Conservation (phyloP, 1,140 invertebrate species). For the Nasonia giraulti region DNA sequence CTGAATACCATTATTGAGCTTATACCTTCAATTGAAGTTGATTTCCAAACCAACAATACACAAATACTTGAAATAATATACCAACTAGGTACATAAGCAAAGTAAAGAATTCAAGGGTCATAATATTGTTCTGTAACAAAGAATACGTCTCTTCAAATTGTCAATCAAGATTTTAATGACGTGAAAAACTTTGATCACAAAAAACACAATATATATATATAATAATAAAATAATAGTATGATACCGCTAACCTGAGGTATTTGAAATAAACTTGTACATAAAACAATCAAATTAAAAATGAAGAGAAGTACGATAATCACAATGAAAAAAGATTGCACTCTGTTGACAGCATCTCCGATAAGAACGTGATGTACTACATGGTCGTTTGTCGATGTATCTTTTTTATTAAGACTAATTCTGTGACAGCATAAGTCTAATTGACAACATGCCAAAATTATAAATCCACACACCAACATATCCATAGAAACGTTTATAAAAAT, state of each 20-base stretch:
- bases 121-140: not conserved
- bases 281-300: not conserved
- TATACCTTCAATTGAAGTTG: not conserved
- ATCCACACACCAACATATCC: not conserved
- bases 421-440: slow-evolving; percentile 4
- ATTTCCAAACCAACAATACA: not conserved
- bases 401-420: not conserved
- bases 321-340: not conserved
- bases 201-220: not conserved
- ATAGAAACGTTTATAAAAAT: not conserved
- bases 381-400: not conserved
- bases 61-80: not conserved
- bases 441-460: not conserved
- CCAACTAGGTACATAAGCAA: not conserved
- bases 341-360: not conserved
- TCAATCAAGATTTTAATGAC: too few relatives aligned
- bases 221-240: not conserved
- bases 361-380: not conserved
- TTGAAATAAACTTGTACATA: not conserved
- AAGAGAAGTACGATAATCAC: not conserved
- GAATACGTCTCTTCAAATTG: not conserved
- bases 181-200: too few relatives aligned
- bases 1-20: not conserved
- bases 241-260: not conserved
- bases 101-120: not conserved